Conservation (phyloP, 2,888 invertebrate species). For the Epinotia ramella region DNA sequence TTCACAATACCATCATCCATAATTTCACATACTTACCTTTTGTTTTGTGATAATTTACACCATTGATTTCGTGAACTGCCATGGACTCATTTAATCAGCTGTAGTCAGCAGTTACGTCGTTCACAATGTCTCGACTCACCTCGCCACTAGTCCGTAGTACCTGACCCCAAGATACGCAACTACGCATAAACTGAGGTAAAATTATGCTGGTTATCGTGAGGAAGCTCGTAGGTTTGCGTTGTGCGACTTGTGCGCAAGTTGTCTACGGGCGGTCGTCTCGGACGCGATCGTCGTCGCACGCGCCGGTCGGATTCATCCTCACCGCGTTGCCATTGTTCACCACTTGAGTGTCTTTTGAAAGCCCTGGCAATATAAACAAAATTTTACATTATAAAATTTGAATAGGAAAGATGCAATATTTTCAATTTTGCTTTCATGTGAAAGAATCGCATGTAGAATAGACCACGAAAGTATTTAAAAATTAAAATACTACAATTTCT, state of each 20-base stretch:
- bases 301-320: conserved; percentile 67
- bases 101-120: background rate
- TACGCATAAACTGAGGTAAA: background rate
- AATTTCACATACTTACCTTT: no score
- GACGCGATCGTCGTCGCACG: conserved; percentile 56
- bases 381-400: background rate
- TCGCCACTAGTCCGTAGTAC: background rate
- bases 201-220: background rate
- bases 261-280: conserved; percentile 69
- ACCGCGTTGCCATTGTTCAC: conserved; percentile 66
- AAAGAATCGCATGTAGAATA: no score
- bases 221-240: background rate
- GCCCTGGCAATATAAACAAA: conserved; percentile 59
- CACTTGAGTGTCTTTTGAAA: conserved; percentile 69
- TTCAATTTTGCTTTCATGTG: no score
- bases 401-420: no score
- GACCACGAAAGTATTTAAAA: no score
- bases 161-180: background rate
- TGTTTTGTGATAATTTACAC: background rate
- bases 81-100: background rate
- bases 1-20: no score
- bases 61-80: background rate
- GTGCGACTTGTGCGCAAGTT: background rate
- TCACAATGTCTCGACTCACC: background rate
- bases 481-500: no score